A percentile compares a stretch with the other conserved stretches of the same genome.
phyloP scores from a whole-genome alignment of 2,888 invertebrate species.

The Zhuqinia jingwanae region DNA sequence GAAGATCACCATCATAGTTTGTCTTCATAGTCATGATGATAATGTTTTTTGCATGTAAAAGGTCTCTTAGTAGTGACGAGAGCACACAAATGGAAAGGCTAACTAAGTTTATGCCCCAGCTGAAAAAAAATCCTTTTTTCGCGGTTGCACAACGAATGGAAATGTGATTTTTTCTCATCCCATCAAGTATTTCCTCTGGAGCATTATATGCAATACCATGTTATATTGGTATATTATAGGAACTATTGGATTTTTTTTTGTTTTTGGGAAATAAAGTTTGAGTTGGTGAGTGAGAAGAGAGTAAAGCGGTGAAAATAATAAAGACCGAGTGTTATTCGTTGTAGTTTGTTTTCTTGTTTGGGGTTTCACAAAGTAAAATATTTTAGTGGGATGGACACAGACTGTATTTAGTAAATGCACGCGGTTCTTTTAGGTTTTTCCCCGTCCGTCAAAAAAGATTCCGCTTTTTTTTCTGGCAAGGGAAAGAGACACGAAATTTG shows the following conservation, averaged over 20 bases:
- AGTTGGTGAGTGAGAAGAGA: background rate
- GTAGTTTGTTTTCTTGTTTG: background rate
- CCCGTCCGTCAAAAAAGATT: background rate
- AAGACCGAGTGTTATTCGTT: background rate
- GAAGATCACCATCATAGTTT: background rate
- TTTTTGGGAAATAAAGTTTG: background rate
- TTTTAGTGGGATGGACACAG: constrained; percentile 5
- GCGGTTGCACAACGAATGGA: constrained; percentile 57
- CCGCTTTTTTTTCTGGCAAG: too few species aligned
- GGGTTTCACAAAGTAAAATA: constrained; percentile 21
- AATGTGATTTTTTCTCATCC: constrained; percentile 51
- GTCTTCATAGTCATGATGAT: constrained; percentile 18
- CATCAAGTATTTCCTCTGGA: constrained; percentile 24
- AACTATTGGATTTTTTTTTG: background rate
- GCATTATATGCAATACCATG: too few species aligned
- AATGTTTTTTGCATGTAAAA: constrained; percentile 46
- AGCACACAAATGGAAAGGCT: constrained; percentile 39
- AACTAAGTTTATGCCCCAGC: constrained; percentile 54
- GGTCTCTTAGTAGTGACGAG: background rate
- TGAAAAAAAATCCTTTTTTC: constrained; percentile 63
- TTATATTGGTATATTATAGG: background rate
- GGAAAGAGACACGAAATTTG: background rate
- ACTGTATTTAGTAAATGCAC: constrained; percentile 5
- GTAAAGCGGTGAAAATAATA: background rate
- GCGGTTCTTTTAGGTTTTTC: background rate